Percentiles rank a stretch among this genome's conserved stretches.
phyloP scores from a whole-genome alignment of 2,113 vertebrate species.

The Xiphophorus hellerii region DNA sequence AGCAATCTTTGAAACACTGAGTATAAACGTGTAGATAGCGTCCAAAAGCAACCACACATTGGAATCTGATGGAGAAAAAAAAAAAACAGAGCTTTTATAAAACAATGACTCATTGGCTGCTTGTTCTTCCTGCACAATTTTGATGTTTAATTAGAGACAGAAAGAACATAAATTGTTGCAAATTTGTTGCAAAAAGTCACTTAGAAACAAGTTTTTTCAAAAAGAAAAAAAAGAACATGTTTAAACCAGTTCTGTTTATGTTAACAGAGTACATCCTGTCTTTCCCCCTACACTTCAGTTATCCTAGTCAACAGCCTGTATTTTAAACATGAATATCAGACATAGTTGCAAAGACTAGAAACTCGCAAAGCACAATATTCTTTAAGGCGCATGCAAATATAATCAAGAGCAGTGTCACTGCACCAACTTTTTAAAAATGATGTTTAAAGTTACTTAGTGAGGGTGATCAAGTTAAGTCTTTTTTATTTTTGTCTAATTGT shows the following conservation, averaged over 20 bases:
- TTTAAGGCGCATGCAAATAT: too few species aligned
- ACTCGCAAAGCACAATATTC: too few species aligned
- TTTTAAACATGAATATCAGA: too few species aligned
- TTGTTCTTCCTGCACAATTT: conserved; percentile 5
- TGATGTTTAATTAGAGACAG: neutral
- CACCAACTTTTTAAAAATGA: too few species aligned
- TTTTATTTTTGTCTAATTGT: too few species aligned
- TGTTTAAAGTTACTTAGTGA: too few species aligned
- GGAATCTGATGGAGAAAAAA: conserved; percentile 17
- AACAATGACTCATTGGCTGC: conserved; percentile 30
- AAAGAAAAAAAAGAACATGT: neutral
- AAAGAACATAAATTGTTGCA: neutral
- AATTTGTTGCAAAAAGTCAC: neutral
- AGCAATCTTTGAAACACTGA: conserved; percentile 15
- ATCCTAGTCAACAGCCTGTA: too few species aligned
- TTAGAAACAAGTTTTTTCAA: neutral
- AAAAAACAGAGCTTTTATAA: conserved; percentile 11
- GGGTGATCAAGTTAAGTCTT: too few species aligned
- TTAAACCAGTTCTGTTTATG: neutral
- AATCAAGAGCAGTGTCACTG: too few species aligned
- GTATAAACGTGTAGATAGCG: conserved; percentile 5
- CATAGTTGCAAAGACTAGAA: too few species aligned
- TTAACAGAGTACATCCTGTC: neutral
- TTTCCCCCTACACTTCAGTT: too few species aligned
- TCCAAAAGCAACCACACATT: conserved; percentile 29